Conservation (phyloP, 92 coral and sea anemone genomes). For the Meandrina meandrites region DNA sequence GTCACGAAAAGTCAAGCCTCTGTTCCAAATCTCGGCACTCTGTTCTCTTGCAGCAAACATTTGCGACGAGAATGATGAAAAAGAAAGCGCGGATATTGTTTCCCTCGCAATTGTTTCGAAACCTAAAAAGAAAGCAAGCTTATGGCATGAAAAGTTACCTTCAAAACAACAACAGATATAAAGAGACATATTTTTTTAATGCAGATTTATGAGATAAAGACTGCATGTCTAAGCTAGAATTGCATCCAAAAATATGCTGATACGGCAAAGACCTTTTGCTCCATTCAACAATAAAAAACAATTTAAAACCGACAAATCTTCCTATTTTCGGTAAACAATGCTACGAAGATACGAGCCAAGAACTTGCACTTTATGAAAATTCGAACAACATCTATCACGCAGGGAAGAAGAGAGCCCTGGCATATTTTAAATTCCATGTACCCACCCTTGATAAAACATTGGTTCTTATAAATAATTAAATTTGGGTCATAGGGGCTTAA, state of each 20-base stretch:
- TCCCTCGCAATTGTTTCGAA: background rate
- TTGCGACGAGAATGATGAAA: background rate
- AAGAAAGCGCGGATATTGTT: background rate
- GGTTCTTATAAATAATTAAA: background rate
- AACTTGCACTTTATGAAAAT: background rate
- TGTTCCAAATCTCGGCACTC: background rate
- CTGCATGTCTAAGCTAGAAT: background rate
- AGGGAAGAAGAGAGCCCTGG: background rate
- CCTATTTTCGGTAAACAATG: background rate
- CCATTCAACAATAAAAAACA: background rate
- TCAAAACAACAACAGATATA: slow-evolving; percentile 26
- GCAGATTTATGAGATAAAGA: background rate
- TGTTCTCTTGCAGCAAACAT: background rate
- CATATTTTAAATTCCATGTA: slow-evolving; percentile 32
- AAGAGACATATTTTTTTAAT: background rate
- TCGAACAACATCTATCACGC: background rate
- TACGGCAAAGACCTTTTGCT: background rate
- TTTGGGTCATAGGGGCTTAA: background rate
- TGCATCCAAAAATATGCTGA: background rate
- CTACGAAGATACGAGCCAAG: background rate
- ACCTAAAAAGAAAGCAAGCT: background rate
- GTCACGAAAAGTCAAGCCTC: background rate
- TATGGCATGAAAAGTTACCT: background rate
- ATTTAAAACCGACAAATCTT: background rate
- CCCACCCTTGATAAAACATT: slow-evolving; percentile 20